Evolutionary conservation across 1,140 invertebrate genomes (phyloP).

Genomic region (Augochlora pura): DNA sequence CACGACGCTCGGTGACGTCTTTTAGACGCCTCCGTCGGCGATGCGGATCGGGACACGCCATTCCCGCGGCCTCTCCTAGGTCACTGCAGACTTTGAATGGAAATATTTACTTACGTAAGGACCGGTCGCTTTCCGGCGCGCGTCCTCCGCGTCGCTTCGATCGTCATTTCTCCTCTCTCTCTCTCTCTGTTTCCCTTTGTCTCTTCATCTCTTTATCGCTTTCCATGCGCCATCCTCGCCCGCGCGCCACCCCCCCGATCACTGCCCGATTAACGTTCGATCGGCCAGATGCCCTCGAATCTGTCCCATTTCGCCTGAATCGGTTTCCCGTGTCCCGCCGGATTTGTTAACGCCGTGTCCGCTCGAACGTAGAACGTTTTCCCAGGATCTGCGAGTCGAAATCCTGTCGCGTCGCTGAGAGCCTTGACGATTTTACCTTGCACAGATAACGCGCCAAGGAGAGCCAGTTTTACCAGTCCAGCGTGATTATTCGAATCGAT

Average conservation of each 20-base stretch:
- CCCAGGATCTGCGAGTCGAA: background rate
- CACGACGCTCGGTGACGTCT: too few species aligned
- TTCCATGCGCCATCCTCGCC: background rate
- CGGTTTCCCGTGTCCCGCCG: background rate
- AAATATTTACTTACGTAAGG: constrained; percentile 10
- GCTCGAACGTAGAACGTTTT: background rate
- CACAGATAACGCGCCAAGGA: too few species aligned
- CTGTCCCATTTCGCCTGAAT: background rate
- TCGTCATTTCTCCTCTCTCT: background rate
- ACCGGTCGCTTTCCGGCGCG: background rate
- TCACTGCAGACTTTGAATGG: background rate
- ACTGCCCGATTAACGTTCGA: constrained; percentile 9
- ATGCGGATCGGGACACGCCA: too few species aligned
- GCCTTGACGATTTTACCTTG: too few species aligned
- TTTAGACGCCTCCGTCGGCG: too few species aligned
- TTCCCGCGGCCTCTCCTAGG: background rate
- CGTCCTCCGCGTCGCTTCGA: background rate
- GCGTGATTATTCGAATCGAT: too few species aligned
- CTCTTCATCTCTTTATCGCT: too few species aligned
- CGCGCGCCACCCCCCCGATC: background rate
- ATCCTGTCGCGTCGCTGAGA: background rate
- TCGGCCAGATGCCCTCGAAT: background rate
- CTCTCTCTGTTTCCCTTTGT: background rate
- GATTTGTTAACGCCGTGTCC: background rate
- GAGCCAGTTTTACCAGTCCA: too few species aligned